Percentiles rank a stretch among this genome's conserved stretches.
phyloP scores from a whole-genome alignment of 2,888 invertebrate genomes.

The Lamellibrachia columna region DNA sequence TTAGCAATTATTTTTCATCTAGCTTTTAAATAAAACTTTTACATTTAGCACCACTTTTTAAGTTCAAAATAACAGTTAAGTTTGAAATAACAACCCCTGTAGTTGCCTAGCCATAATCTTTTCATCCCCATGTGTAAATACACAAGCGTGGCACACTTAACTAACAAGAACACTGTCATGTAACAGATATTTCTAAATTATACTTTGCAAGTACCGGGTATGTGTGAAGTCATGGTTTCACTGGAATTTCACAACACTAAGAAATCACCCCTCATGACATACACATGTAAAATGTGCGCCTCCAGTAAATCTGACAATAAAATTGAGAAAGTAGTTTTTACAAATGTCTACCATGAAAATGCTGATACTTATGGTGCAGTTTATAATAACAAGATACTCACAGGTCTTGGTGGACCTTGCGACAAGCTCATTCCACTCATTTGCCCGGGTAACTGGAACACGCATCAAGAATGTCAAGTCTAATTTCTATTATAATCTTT shows the following conservation, averaged over 20 bases:
- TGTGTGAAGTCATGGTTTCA: not conserved
- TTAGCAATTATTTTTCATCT: too few relatives aligned
- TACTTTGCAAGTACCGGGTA: too few relatives aligned
- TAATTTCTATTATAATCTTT: not conserved
- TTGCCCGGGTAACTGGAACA: not conserved
- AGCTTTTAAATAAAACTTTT: not conserved
- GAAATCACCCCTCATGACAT: not conserved
- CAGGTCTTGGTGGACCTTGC: not conserved
- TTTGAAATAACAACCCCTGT: not conserved
- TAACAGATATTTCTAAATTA: too few relatives aligned
- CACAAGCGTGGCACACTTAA: not conserved
- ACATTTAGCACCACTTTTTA: not conserved
- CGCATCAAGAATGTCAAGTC: not conserved
- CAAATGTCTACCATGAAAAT: not conserved
- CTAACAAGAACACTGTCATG: not conserved
- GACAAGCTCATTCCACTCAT: not conserved
- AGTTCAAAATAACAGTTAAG: not conserved
- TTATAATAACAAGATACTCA: not conserved
- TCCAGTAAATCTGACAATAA: not conserved
- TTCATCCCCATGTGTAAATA: not conserved
- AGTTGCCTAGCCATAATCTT: not conserved
- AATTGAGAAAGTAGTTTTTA: not conserved
- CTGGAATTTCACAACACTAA: not conserved
- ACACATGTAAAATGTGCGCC: not conserved
- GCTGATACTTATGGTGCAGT: constrained; percentile 20